A percentile compares a stretch with the other conserved stretches of the same genome.
Evolutionary conservation across 2,888 invertebrate genomes (phyloP).

Genomic region (Spialia ferax): DNA sequence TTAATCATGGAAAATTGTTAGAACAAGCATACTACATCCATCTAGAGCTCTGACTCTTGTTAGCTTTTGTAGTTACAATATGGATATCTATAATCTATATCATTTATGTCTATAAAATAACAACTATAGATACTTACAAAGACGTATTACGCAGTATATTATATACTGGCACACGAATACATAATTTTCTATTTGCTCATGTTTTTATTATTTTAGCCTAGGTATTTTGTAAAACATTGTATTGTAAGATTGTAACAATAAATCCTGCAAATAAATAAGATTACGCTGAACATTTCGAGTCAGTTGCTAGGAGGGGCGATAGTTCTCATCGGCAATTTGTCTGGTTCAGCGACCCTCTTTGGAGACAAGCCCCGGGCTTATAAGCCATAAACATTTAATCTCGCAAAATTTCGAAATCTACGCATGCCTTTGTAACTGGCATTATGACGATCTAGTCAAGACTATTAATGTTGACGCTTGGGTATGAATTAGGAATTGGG

Average conservation of each 20-base stretch:
- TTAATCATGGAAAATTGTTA: not conserved
- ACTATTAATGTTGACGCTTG: no score
- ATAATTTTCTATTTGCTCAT: no score
- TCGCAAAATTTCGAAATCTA: conserved; percentile 64
- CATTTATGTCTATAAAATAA: no score
- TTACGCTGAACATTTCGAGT: conserved; percentile 62
- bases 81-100: no score
- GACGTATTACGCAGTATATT: no score
- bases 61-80: not conserved
- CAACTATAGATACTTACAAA: no score
- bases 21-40: not conserved
- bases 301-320: conserved; percentile 61
- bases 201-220: no score
- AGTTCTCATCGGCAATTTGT: conserved; percentile 68
- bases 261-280: conserved; percentile 69
- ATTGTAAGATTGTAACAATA: conserved; percentile 43
- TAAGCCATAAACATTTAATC: conserved; percentile 70
- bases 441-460: conserved; percentile 59
- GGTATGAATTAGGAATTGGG: no score
- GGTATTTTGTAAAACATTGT: no score
- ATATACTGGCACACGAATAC: no score
- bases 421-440: conserved; percentile 57
- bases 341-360: conserved; percentile 73
- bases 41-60: not conserved
- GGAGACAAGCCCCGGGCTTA: conserved; percentile 54